Evolutionary conservation across 2,888 invertebrate species (phyloP).

Genomic region (Sphecodes monilicornis): DNA sequence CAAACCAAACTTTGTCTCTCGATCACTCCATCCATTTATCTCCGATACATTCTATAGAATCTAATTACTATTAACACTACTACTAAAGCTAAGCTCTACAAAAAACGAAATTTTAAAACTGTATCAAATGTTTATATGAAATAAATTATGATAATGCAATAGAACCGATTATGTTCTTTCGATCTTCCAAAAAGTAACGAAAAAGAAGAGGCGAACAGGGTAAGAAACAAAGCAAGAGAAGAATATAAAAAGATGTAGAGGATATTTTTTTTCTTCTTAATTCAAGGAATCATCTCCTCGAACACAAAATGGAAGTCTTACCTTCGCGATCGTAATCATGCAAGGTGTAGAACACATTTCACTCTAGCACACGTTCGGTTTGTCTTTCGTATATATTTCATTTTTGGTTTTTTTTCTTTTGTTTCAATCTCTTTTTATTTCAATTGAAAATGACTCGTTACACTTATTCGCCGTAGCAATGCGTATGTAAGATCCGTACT

Average conservation of each 20-base stretch:
- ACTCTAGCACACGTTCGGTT: conserved; percentile 7
- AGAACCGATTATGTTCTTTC: conserved; percentile 23
- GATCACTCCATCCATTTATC: conserved; percentile 77
- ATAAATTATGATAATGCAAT: conserved; percentile 82
- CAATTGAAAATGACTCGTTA: conserved; percentile 57
- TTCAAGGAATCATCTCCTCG: background rate
- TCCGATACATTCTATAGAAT: conserved; percentile 78
- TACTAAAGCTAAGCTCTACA: conserved; percentile 78
- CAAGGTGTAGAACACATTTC: conserved; percentile 27
- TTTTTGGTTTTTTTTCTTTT: background rate
- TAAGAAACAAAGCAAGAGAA: background rate
- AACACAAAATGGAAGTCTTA: conserved; percentile 13
- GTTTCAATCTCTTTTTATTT: conserved; percentile 44
- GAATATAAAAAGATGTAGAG: background rate
- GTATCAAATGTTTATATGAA: conserved; percentile 84
- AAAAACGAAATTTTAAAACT: conserved; percentile 75
- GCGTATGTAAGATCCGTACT: conserved; percentile 47
- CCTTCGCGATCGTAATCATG: conserved; percentile 8
- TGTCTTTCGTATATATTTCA: background rate
- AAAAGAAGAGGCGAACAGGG: background rate
- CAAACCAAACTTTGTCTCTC: conserved; percentile 77
- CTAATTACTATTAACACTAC: conserved; percentile 78
- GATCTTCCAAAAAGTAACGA: background rate
- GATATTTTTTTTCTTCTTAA: background rate
- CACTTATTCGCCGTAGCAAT: conserved; percentile 49